These are phyloP conservation scores for Orthosia cruda DNA, from an alignment of 2,888 invertebrate species.

Conservation along the genomic window DNA sequence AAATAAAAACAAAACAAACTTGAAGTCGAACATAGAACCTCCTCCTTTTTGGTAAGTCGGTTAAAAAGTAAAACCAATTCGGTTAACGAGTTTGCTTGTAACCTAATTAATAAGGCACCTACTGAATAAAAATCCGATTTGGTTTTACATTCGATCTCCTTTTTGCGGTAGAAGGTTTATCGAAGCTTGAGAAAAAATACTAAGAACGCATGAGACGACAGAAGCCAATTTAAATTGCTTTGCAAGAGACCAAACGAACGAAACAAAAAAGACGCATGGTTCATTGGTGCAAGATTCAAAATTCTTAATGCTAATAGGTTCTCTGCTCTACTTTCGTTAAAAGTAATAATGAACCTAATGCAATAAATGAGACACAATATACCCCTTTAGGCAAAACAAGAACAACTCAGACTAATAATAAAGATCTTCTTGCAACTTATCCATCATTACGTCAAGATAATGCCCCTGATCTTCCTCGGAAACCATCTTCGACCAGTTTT, in stretches of 20 bases:
- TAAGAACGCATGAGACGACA: not conserved
- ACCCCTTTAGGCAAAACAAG: conserved; percentile 18
- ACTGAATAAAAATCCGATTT: no score
- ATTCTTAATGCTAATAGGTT: not conserved
- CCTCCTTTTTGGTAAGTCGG: no score
- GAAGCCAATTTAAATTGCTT: not conserved
- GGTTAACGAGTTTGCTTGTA: no score
- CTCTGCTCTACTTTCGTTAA: not conserved
- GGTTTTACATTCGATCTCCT: no score
- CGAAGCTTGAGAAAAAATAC: not conserved
- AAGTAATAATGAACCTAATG: conserved; percentile 1
- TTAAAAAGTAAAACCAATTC: no score
- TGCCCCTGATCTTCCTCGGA: conserved; percentile 59
- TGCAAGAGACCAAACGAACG: no score
- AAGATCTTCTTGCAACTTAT: conserved; percentile 23
- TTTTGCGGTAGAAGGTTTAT: not conserved
- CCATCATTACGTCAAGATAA: conserved; percentile 57
- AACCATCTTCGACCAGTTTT: conserved; percentile 53
- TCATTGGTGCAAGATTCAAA: not conserved
- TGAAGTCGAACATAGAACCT: no score
- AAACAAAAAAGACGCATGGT: not conserved
- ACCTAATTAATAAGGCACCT: no score
- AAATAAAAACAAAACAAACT: no score
- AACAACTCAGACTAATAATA: conserved; percentile 21
- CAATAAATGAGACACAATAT: conserved; percentile 9